Conservation (phyloP, 2,888 invertebrate species). For the Agrochola lychnidis region DNA sequence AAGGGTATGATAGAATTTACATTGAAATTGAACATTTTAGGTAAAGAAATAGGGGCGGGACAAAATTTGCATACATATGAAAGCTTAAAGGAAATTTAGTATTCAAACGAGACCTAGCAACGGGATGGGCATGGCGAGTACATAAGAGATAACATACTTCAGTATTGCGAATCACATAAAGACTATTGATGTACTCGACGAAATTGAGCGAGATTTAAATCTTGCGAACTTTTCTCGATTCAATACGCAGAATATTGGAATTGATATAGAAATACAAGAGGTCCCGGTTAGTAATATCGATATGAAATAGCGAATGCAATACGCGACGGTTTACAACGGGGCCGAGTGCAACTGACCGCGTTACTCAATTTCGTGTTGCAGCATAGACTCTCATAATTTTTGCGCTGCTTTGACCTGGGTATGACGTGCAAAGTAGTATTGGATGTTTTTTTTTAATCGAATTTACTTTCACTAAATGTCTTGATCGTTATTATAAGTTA, state of each 20-base stretch:
- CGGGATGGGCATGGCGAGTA: not conserved
- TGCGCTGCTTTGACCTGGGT: conserved; percentile 12
- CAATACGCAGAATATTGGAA: conserved; percentile 16
- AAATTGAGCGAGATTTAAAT: conserved; percentile 19
- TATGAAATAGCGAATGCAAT: conserved; percentile 46
- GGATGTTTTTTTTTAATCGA: not conserved
- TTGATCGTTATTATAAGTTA: no score
- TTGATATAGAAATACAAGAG: not conserved
- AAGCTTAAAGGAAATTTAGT: conserved; percentile 43
- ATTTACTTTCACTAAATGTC: not conserved
- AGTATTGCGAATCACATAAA: conserved; percentile 13
- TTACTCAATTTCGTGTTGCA: conserved; percentile 59
- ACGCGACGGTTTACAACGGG: conserved; percentile 23
- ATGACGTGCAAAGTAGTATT: not conserved
- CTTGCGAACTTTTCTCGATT: not conserved
- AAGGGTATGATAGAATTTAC: conserved; percentile 32
- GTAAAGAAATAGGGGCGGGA: conserved; percentile 33
- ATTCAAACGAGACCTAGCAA: conserved; percentile 37
- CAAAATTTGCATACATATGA: conserved; percentile 57
- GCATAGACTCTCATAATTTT: conserved; percentile 47
- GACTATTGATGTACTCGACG: not conserved
- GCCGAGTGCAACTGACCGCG: conserved; percentile 56
- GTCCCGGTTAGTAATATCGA: conserved; percentile 25
- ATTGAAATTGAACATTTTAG: conserved; percentile 46
- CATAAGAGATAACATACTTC: conserved; percentile 15